Evolutionary conservation across 2,888 invertebrate species (phyloP).

Genomic region (Allygus modestus): DNA sequence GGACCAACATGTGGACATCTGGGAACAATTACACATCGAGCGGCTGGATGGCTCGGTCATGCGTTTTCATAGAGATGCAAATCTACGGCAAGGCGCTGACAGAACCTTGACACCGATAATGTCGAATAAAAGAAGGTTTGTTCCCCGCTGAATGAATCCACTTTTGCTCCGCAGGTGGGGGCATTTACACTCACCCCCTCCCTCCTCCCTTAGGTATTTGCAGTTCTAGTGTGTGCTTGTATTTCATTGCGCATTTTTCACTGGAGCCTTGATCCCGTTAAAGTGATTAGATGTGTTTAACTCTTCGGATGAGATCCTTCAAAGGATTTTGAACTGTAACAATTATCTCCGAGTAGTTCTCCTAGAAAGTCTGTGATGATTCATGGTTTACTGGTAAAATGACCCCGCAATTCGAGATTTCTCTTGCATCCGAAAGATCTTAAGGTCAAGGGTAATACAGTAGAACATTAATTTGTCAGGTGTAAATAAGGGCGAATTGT

Average conservation of each 20-base stretch:
- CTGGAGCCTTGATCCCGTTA: neutral
- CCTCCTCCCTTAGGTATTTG: neutral
- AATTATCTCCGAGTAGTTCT: too few species aligned
- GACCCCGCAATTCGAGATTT: neutral
- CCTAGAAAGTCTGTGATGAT: too few species aligned
- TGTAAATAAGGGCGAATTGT: too few species aligned
- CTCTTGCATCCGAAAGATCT: too few species aligned
- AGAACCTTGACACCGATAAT: conserved; percentile 40
- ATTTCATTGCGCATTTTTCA: neutral
- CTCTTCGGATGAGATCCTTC: too few species aligned
- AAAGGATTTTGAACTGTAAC: too few species aligned
- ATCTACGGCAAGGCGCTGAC: conserved; percentile 5
- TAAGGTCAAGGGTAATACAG: too few species aligned
- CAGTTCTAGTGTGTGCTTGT: neutral
- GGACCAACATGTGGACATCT: neutral
- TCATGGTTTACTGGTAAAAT: neutral
- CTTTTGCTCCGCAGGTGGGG: conserved; percentile 2
- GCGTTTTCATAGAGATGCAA: conserved; percentile 31
- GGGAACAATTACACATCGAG: neutral
- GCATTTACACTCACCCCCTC: neutral
- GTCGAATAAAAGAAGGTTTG: conserved; percentile 37
- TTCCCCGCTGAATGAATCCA: conserved; percentile 31
- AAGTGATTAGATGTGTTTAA: neutral
- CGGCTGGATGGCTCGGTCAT: conserved; percentile 4
- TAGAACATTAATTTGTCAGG: too few species aligned